These are phyloP conservation scores for Margarornis squamiger DNA, from an alignment of 2,797 vertebrate species.

Conservation along the genomic window DNA sequence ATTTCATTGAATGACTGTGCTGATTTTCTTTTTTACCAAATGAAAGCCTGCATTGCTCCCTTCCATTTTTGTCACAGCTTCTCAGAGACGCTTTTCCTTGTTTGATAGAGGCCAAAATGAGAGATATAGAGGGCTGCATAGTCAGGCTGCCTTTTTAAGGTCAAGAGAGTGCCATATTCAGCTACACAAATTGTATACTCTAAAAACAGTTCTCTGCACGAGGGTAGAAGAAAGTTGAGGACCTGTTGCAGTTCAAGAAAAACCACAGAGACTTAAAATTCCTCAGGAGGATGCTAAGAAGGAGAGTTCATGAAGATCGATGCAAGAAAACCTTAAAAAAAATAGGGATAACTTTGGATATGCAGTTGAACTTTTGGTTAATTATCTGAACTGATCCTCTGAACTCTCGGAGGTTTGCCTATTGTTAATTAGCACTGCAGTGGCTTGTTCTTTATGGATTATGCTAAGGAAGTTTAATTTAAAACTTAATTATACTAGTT, in stretches of 20 bases:
- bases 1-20: neutral
- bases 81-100: neutral
- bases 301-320: neutral
- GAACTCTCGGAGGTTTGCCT: constrained; percentile 70
- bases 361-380: constrained; percentile 66
- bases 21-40: neutral
- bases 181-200: neutral
- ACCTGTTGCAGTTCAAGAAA: neutral
- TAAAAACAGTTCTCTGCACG: neutral
- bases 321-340: constrained; percentile 13
- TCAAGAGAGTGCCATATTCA: neutral
- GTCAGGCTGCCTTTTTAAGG: neutral
- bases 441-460: constrained; percentile 69
- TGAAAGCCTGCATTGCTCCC: neutral
- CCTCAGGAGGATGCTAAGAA: neutral
- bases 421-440: constrained; percentile 67
- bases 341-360: constrained; percentile 40
- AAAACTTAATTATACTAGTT: constrained; percentile 73
- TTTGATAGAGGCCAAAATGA: neutral
- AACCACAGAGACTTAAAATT: neutral
- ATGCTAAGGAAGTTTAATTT: constrained; percentile 70
- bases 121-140: neutral
- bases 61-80: neutral
- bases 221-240: neutral
- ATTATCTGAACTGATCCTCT: constrained; percentile 72